These are phyloP conservation scores for Spisula solida DNA, from an alignment of 2,888 invertebrate genomes.

Conservation along the genomic window DNA sequence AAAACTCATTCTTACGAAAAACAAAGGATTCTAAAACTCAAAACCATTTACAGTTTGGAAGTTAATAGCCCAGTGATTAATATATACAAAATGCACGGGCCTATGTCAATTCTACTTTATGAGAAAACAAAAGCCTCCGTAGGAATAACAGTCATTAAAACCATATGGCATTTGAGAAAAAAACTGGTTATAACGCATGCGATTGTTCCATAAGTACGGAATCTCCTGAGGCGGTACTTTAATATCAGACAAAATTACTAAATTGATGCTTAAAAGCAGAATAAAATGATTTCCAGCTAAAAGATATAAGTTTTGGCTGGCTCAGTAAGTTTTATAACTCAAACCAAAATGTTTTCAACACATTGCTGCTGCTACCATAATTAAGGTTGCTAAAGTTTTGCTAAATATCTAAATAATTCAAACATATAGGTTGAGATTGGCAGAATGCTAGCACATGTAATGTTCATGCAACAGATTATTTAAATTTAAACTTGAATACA, in stretches of 20 bases:
- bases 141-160: slow-evolving; percentile 30
- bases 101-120: slow-evolving; percentile 49
- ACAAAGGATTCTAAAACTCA: slow-evolving; percentile 41
- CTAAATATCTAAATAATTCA: background rate
- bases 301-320: slow-evolving; percentile 2
- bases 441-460: no score
- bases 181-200: background rate
- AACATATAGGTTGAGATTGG: no score
- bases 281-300: background rate
- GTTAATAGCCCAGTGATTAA: slow-evolving; percentile 38
- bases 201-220: background rate
- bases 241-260: background rate
- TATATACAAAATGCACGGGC: slow-evolving; percentile 39
- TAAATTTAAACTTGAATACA: no score
- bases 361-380: background rate
- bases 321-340: background rate
- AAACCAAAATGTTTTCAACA: background rate
- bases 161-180: slow-evolving; percentile 35
- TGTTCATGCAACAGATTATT: no score
- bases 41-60: slow-evolving; percentile 42
- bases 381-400: background rate
- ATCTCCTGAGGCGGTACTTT: background rate
- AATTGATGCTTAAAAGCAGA: slow-evolving; percentile 1
- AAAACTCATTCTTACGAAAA: slow-evolving; percentile 30
- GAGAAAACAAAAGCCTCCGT: slow-evolving; percentile 33